These are phyloP conservation scores for Suillia variegata DNA, from an alignment of 2,888 invertebrate genomes.

Conservation along the genomic window DNA sequence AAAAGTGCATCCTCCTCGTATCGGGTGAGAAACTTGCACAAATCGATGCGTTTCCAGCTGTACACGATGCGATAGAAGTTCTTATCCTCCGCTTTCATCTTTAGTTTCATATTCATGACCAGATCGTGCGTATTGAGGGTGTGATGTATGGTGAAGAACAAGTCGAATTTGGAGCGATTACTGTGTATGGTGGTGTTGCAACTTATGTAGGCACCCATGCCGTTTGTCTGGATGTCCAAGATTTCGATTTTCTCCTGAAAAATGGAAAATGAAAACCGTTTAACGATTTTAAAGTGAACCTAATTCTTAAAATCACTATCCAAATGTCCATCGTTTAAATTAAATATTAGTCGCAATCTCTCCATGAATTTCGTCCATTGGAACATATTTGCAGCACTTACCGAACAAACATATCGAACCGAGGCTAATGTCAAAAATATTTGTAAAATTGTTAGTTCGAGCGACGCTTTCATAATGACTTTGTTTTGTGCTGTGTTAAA, in stretches of 20 bases:
- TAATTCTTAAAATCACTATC: too few species aligned
- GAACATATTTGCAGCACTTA: too few species aligned
- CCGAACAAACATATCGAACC: too few species aligned
- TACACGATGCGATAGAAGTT: constrained; percentile 24
- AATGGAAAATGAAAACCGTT: too few species aligned
- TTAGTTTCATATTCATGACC: constrained; percentile 35
- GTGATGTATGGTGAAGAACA: constrained; percentile 24
- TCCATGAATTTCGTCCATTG: too few species aligned
- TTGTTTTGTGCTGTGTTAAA: too few species aligned
- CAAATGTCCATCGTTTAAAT: too few species aligned
- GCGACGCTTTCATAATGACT: too few species aligned
- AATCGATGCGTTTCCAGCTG: constrained; percentile 30
- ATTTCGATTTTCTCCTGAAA: constrained; percentile 16
- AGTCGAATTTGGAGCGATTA: constrained; percentile 30
- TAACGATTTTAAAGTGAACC: too few species aligned
- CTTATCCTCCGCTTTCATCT: neutral
- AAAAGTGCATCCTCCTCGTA: constrained; percentile 21
- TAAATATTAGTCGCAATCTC: too few species aligned
- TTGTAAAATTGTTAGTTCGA: too few species aligned
- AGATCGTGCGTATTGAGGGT: constrained; percentile 38
- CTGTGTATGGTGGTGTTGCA: constrained; percentile 16
- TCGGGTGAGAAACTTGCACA: constrained; percentile 36
- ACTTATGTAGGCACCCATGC: constrained; percentile 31
- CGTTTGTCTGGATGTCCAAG: constrained; percentile 22
- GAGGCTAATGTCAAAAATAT: too few species aligned